phyloP scores from a whole-genome alignment of 2,888 invertebrate species.

The Lasioglossum figueresi region DNA sequence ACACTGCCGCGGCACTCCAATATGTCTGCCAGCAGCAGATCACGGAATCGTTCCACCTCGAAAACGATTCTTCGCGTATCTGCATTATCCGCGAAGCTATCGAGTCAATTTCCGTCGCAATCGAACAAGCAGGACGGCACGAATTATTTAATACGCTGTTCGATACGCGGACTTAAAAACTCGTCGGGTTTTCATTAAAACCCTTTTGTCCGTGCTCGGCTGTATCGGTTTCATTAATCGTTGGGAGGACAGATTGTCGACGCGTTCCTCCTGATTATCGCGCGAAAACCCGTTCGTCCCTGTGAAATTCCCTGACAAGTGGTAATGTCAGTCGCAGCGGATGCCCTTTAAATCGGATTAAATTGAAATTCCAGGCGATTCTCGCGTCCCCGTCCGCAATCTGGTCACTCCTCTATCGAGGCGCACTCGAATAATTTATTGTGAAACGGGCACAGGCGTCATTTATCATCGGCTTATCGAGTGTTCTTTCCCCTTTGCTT shows the following conservation, averaged over 20 bases:
- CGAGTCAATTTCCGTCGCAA: background rate
- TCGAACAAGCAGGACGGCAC: background rate
- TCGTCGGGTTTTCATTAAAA: background rate
- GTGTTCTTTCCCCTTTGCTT: background rate
- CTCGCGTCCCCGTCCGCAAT: constrained; percentile 15
- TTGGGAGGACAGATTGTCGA: background rate
- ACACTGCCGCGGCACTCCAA: background rate
- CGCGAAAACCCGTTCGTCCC: constrained; percentile 10
- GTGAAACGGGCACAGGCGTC: background rate
- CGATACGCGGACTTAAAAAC: background rate
- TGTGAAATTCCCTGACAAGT: constrained; percentile 39
- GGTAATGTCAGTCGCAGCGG: constrained; percentile 40
- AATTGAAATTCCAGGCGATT: constrained; percentile 38
- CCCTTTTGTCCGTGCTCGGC: background rate
- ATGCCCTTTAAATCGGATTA: constrained; percentile 48
- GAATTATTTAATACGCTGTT: background rate
- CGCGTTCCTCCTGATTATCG: background rate
- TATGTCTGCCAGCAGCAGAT: background rate
- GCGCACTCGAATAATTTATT: constrained; percentile 22
- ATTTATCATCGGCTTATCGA: constrained; percentile 23
- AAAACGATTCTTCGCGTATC: background rate
- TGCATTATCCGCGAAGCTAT: background rate
- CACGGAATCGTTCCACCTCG: background rate
- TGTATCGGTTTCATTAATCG: constrained; percentile 8
- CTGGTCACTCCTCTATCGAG: constrained; percentile 17